A percentile compares a stretch with the other conserved stretches of the same genome.
Evolutionary conservation across 2,888 invertebrate species (phyloP).

Genomic region (Celastrina argiolus): DNA sequence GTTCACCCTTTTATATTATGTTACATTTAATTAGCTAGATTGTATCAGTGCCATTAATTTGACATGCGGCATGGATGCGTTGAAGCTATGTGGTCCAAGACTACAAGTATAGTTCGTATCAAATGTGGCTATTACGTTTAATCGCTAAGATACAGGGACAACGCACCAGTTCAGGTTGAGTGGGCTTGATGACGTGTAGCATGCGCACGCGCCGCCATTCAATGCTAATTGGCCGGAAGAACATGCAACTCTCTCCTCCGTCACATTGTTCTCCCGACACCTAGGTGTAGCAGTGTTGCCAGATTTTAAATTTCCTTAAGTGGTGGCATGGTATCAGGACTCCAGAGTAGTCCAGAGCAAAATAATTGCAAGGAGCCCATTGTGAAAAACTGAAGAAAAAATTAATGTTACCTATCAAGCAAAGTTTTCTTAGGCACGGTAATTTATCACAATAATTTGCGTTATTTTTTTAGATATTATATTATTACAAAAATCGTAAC

Average conservation of each 20-base stretch:
- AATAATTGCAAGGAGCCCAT: no score
- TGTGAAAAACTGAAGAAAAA: no score
- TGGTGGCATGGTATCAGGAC: no score
- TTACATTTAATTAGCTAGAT: conserved; percentile 4
- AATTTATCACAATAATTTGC: not conserved
- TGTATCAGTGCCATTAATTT: not conserved
- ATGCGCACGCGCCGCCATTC: conserved; percentile 65
- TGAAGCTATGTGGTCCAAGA: conserved; percentile 30
- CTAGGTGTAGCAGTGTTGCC: conserved; percentile 25
- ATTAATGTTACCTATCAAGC: no score
- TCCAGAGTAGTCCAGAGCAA: no score
- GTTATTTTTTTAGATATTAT: not conserved
- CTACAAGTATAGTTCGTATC: conserved; percentile 52
- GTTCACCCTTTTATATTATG: not conserved
- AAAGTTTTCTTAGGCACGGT: not conserved
- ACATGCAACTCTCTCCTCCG: conserved; percentile 62
- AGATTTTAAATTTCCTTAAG: not conserved
- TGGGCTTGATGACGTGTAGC: conserved; percentile 38
- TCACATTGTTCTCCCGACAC: conserved; percentile 54
- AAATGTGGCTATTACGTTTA: conserved; percentile 64
- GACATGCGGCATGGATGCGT: conserved; percentile 8
- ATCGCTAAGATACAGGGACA: conserved; percentile 44
- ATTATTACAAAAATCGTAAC: not conserved
- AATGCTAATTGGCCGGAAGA: conserved; percentile 75
- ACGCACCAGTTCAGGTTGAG: conserved; percentile 49